Evolutionary conservation across 1,140 invertebrate genomes (phyloP), one percentile per base, ranked within the genome.

Genomic region (Drosophila athabasca): DNA sequence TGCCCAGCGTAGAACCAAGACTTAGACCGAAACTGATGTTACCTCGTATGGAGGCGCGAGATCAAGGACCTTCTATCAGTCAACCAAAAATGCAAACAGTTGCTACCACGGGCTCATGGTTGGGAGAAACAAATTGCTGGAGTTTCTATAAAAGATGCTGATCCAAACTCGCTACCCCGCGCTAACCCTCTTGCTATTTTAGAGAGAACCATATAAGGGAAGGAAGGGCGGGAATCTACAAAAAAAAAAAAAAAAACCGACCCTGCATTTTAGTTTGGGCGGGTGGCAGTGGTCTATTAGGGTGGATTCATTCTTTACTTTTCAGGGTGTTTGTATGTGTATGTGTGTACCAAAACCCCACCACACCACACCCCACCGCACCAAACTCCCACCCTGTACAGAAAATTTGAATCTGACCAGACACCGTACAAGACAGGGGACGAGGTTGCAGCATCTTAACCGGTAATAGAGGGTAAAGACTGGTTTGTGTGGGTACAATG

Each of bases 11-110:
- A 31, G 7, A 31, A 31, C 7, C 29, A 31, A 31, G 6, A 9
- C 8, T 9, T 1, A 39, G 35, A 13, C 11, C 35, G 9, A 11
- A 35, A 35, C 31, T 35, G 31, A 35, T 35, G 31, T 11, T 35
- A 11, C 35, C 11, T 13, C 9, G 35, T 13, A 11, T 39, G 35
- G 35, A 39, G 35, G 35, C 35, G 35, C 35, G 35, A 54, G 71
- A 74, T 75, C 71, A 75, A 75, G 71, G 71, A 75, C 71, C 61
- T 75, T 43, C 43, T 9, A 39, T 49, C 54, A 57, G 45, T 57
- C 54, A 57, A 45, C 15, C 7, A 45, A 68, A 66, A 67, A 67
- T 54, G 62, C 62, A 71, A 65, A 59, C 53, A 69, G 65, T 71
- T 71, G 48, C 19, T 9, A 70, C 24, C 35, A 39, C 11, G 35